A percentile compares a stretch with the other conserved stretches of the same genome.
phyloP scores from a whole-genome alignment of 2,113 vertebrate genomes.

The Megaceryle maxima region DNA sequence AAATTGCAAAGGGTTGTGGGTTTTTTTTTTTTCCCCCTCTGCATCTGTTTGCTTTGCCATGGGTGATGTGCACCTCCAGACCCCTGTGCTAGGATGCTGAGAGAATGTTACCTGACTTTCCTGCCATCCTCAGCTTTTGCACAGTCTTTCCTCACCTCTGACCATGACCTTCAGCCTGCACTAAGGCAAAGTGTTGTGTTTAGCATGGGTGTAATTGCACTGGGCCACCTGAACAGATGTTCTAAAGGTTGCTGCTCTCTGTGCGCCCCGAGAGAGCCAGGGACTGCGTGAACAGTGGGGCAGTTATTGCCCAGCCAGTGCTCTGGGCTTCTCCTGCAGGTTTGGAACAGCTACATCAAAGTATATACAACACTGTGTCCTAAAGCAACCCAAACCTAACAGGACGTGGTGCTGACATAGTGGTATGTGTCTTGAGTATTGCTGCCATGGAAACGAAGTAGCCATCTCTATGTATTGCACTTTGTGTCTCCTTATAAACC shows the following conservation, averaged over 20 bases:
- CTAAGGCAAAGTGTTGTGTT: neutral
- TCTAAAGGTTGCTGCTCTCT: neutral
- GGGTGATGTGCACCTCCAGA: neutral
- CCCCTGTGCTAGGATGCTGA: neutral
- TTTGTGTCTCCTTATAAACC: neutral
- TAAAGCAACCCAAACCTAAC: neutral
- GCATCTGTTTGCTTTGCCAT: neutral
- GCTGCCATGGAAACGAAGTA: constrained; percentile 11
- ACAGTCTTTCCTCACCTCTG: neutral
- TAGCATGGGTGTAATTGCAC: neutral
- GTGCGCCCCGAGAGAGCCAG: neutral
- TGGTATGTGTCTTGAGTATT: neutral
- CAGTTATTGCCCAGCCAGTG: neutral
- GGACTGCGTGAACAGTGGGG: neutral
- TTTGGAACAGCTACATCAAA: neutral
- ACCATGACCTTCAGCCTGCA: neutral
- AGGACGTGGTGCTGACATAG: neutral
- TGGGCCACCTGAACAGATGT: neutral
- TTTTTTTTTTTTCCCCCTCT: too few relatives aligned
- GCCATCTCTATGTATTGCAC: neutral
- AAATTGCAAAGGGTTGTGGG: neutral
- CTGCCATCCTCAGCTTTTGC: neutral
- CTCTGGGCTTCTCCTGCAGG: neutral
- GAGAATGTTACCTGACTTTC: neutral
- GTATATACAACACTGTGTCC: neutral